Base-by-base conservation (phyloP, 35 echinoderm and acorn worm species). In the Apostichopus californicus region DNA sequence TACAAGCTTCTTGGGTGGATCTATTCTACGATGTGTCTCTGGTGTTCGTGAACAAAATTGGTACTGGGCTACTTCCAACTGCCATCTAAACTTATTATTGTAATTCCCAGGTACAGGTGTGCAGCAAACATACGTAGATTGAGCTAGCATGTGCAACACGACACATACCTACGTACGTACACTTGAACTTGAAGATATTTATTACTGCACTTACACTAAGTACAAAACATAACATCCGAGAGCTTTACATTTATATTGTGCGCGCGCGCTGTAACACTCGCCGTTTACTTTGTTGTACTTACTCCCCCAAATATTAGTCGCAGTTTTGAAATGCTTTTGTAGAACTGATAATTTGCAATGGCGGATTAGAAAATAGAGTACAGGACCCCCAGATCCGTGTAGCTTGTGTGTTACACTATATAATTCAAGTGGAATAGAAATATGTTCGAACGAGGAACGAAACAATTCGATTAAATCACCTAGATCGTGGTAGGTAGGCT, bases 121-220 rank as follows among this genome's bases (percentile, higher is more conserved):
- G 71, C 71, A 75, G 71, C 71, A 18, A 13, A 75, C 1, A 75
- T 18, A 75, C 71, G 15, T 75, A 75, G 15, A 7, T 18, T 18
- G 58, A 75, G 71, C 12, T 18, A n/a, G 71, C 20, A 7, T n/a
- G n/a, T 21, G 14, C 5, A 6, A 18, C 17, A 75, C 71, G 7
- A 75, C 71, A 22, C n/a, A 75, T 17, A 73, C 70, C 11, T 17
- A 73, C 15, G 70, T 75, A n/a, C 71, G 17, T 75, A 22, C 71
- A 75, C 71, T n/a, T 18, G 13, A 75, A 75, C 71, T 18, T 75
- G 6, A 18, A 22, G 11, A 75, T 75, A 20, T 22, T 7, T 75
- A 75, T 75, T 75, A 75, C 13, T 75, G 4, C 71, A 75, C 20
- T 75, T 75, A 75, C 71, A 75, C 71, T 75, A 75, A 75, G 71